Conservation (phyloP, 1,140 invertebrate species). For the Marisa cornuarietis region DNA sequence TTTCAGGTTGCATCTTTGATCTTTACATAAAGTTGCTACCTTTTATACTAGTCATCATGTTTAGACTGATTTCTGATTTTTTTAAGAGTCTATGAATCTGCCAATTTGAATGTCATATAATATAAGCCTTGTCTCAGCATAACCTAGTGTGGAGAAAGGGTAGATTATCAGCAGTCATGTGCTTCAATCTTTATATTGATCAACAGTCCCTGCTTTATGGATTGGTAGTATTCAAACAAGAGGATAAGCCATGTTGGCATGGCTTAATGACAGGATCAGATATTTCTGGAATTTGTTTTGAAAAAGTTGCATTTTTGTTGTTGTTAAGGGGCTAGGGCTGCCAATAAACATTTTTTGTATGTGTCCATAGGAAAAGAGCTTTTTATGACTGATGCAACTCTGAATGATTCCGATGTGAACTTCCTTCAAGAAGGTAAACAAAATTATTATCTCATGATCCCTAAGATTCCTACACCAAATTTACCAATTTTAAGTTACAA, state of each 20-base stretch:
- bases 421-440: slow-evolving; percentile 88
- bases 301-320: not conserved
- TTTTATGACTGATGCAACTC: slow-evolving; percentile 89
- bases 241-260: too few species aligned
- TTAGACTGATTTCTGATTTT: not conserved
- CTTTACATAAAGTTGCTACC: not conserved
- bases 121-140: not conserved
- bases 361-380: slow-evolving; percentile 82
- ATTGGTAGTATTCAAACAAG: not conserved
- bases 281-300: too few species aligned
- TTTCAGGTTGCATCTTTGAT: slow-evolving; percentile 60
- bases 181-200: not conserved
- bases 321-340: not conserved
- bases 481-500: not conserved
- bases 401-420: slow-evolving; percentile 95
- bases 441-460: not conserved
- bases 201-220: not conserved
- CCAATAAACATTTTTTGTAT: not conserved
- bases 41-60: not conserved
- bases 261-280: too few species aligned
- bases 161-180: too few species aligned
- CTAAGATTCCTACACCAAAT: not conserved
- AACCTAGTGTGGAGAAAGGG: not conserved
- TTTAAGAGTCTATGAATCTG: not conserved
- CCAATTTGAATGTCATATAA: not conserved